These are phyloP conservation scores for Rhingia campestris DNA, from an alignment of 2,888 invertebrate genomes.

Conservation along the genomic window DNA sequence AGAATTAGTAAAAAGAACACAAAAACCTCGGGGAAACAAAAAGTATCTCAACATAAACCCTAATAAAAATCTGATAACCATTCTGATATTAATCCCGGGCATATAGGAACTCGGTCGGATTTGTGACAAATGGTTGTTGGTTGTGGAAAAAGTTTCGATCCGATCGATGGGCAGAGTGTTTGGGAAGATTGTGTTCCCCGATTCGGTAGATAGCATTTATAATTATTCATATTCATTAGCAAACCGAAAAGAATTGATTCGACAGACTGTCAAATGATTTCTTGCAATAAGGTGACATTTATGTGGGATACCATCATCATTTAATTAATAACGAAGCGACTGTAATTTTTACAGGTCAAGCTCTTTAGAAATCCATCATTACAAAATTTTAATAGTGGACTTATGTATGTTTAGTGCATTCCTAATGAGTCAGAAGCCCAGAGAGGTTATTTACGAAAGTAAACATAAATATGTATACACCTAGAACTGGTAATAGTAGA, in stretches of 20 bases:
- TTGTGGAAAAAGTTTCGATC: conserved; percentile 11
- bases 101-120: conserved; percentile 53
- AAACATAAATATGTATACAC: too few species aligned
- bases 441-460: too few species aligned
- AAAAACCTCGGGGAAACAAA: not conserved
- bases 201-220: conserved; percentile 34
- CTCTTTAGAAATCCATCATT: too few species aligned
- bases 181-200: conserved; percentile 25
- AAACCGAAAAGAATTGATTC: conserved; percentile 18
- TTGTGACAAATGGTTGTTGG: conserved; percentile 66
- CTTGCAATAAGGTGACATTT: too few species aligned
- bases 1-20: conserved; percentile 24
- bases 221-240: conserved; percentile 47
- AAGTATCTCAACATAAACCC: conserved; percentile 12
- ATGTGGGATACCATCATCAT: too few species aligned
- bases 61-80: conserved; percentile 68
- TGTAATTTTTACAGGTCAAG: too few species aligned
- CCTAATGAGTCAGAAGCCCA: too few species aligned
- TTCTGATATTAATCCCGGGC: conserved; percentile 64
- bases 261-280: not conserved
- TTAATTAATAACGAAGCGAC: too few species aligned
- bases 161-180: conserved; percentile 22
- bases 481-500: too few species aligned
- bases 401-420: too few species aligned
- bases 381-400: too few species aligned